Base-by-base conservation (phyloP, 2,797 vertebrate species). In the Lacerta agilis region DNA sequence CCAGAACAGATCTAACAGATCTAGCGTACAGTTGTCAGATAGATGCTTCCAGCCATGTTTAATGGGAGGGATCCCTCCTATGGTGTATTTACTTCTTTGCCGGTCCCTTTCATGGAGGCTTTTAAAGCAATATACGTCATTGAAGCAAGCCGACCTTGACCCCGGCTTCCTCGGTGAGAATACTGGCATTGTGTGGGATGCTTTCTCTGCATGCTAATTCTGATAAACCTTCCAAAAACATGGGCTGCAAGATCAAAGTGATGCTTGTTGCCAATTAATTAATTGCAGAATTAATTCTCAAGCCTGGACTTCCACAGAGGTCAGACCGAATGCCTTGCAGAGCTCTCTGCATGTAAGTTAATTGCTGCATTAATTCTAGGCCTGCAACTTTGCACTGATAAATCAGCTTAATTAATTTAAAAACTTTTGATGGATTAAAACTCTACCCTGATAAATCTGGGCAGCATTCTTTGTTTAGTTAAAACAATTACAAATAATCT, bases 261-360 rank as follows among this genome's bases (percentile, higher is more conserved):
- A 66, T 36, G 41, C 61, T 76, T 77, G 41, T 82, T 82, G n/a
- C 33, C 18, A 49, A 41, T 67, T 87, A 87, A 87, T 87, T 87
- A 76, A 82, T 77, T 77, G 73, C 41, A 25, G 61, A 76, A 87
- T 82, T 76, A 45, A 82, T 67, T 67, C 55, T 29, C 76, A 43
- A 76, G 13, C 43, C 58, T 82, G n/a, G 17, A 27, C 64, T 71
- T 36, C 79, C 13, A 33, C 69, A 27, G 29, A 66, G 38, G 1
- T 33, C 58, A 29, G 33, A 41, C n/a, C 71, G 58, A 29, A 76
- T 9, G 23, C 15, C 49, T 76, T 76, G 36, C 36, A 43, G 38
- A 85, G 25, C 55, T 76, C 71, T 45, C 58, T 1, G 38, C 38
- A 66, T 33, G n/a, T 45, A 8, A 20, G 33, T 38, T 77, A 82